A percentile compares a stretch with the other conserved stretches of the same genome.
Evolutionary conservation across 2,797 vertebrate genomes (phyloP).

Genomic region (Phalloptychus januarius): DNA sequence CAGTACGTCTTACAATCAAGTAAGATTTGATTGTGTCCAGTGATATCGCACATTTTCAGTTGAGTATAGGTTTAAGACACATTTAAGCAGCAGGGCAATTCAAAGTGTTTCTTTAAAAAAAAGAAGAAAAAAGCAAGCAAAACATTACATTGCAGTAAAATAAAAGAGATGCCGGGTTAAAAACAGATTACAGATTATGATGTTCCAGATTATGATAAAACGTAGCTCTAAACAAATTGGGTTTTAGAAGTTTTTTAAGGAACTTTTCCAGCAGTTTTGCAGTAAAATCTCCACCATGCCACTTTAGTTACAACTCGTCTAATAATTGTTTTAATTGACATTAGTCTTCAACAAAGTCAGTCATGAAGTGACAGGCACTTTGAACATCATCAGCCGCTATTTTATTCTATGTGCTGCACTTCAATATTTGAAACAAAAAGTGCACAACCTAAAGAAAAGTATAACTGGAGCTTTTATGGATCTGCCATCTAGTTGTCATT

Average conservation of each 20-base stretch:
- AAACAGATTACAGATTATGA: not conserved
- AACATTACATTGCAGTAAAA: not conserved
- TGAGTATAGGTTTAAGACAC: not conserved
- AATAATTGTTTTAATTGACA: not conserved
- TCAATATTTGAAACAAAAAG: not conserved
- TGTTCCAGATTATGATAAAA: no score
- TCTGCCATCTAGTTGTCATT: conserved; percentile 37
- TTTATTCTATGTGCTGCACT: not conserved
- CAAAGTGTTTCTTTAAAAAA: no score
- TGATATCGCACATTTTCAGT: not conserved
- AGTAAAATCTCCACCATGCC: not conserved
- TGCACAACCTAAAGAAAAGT: not conserved
- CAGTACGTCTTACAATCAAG: not conserved
- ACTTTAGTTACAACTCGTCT: not conserved
- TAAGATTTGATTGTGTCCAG: not conserved
- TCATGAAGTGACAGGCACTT: not conserved
- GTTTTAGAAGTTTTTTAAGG: not conserved
- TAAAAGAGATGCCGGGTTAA: not conserved
- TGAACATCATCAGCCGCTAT: not conserved
- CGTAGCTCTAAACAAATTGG: no score
- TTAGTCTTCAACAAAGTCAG: not conserved
- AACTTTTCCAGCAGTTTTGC: not conserved
- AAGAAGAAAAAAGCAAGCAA: not conserved
- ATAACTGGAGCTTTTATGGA: not conserved
- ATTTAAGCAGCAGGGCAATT: no score